These are phyloP conservation scores for Bombus superbus DNA, from an alignment of 1,140 invertebrate species.

Conservation along the genomic window DNA sequence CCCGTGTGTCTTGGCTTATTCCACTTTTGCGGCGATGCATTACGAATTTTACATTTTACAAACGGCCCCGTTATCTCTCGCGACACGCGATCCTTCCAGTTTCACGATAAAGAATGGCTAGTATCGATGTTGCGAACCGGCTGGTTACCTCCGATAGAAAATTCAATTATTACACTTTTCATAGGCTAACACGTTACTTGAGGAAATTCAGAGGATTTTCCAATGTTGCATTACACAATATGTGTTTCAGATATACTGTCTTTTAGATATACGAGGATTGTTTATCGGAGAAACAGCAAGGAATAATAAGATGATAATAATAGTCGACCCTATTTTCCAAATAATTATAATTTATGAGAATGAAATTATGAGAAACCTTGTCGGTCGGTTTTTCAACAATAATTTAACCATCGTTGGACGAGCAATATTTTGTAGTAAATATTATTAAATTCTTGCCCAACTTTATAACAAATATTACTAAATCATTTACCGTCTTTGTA, in stretches of 20 bases:
- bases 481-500: background rate
- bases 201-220: background rate
- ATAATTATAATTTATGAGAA: too few relatives aligned
- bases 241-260: too few relatives aligned
- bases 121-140: background rate
- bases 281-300: background rate
- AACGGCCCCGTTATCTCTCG: conserved; percentile 78
- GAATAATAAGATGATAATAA: background rate
- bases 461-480: background rate
- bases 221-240: too few relatives aligned
- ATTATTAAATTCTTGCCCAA: background rate
- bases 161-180: background rate
- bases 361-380: background rate
- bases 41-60: conserved; percentile 82
- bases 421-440: background rate
- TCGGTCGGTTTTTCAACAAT: background rate
- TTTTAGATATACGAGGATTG: background rate
- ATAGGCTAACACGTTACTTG: background rate
- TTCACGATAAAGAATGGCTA: conserved; percentile 71
- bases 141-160: background rate
- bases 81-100: conserved; percentile 79
- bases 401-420: too few relatives aligned
- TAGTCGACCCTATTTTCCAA: background rate
- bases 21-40: conserved; percentile 81
- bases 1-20: conserved; percentile 79